Base-by-base conservation (phyloP, 1,140 invertebrate species). In the Drosophila mayri region DNA sequence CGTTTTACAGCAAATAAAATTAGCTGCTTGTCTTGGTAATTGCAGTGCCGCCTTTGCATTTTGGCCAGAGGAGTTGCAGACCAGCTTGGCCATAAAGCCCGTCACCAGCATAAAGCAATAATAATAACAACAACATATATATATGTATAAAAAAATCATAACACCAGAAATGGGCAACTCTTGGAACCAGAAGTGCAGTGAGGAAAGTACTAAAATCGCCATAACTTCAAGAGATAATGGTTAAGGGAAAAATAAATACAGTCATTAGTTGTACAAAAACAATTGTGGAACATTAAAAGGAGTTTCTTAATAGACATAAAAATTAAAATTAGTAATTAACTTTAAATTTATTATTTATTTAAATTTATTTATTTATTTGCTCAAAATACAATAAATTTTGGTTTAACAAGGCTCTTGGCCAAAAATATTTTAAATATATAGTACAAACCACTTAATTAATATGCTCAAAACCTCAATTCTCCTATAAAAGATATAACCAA, bases 11-110 rank as follows among this genome's bases (percentile, higher is more conserved):
- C 83, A 86, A 86, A 86, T 82, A 87, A 86, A 86, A 86, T 86
- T 86, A 86, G 83, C 83, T 87, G 82, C 82, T 76, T 86, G 82
- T 87, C 83, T 86, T 82, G 79, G 83, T 86, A 86, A 86, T 86
- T 87, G 82, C 79, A 50, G 28, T 60, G 70, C 67, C 52, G 50
- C 43, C 28, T 50, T 32, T 57, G 41, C 66, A 71, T 58, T 44
- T 47, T 66, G 81, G 68, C 32, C 4, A 57, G 22, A 57, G 30
- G 20, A 72, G 64, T 64, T 65, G 81, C 28, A 32, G 41, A 58
- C 71, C 72, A 76, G 63, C 59, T 59, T 71, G 54, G 54, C 52
- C 46, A 59, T 57, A 68, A 41, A 71, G 57, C 72, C 81, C 67
- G 71, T 79, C 76, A 76, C 76, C 71, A 80, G 46, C 20, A 60